Percentiles rank a stretch among this genome's conserved stretches.
Conservation (phyloP, 1,140 invertebrate genomes). For the Lordiphosa clarofinis region DNA sequence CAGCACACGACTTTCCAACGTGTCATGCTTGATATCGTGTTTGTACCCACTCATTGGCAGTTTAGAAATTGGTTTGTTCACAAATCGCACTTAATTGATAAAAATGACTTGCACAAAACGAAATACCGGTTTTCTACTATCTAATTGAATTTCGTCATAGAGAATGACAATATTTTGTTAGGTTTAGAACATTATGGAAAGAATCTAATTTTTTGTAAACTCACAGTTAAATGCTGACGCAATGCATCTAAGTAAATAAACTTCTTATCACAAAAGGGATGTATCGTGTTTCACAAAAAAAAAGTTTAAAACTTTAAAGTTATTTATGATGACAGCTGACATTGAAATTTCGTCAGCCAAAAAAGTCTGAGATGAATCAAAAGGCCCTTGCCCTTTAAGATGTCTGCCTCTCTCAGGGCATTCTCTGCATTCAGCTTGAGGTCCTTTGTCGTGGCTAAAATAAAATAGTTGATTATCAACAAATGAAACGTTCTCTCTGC, state of each 20-base stretch:
- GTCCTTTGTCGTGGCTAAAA: background rate
- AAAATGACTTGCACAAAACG: conserved; percentile 21
- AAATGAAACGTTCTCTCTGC: too few relatives aligned
- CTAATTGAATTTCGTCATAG: conserved; percentile 13
- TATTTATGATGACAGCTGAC: conserved; percentile 40
- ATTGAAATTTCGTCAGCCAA: conserved; percentile 51
- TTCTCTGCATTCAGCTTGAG: background rate
- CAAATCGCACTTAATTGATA: conserved; percentile 37
- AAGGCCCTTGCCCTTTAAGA: conserved; percentile 28
- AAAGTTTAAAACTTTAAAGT: conserved; percentile 33
- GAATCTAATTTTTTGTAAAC: background rate
- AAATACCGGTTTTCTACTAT: conserved; percentile 1
- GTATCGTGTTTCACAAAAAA: conserved; percentile 1
- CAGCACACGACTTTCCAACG: conserved; percentile 13
- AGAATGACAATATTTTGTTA: background rate
- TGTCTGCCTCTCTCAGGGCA: conserved; percentile 1
- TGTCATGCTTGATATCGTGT: conserved; percentile 1
- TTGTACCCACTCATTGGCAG: conserved; percentile 10
- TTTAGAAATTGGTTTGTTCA: conserved; percentile 12
- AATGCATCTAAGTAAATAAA: conserved; percentile 17
- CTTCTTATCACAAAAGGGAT: conserved; percentile 15
- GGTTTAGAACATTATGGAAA: conserved; percentile 6
- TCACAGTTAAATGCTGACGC: conserved; percentile 21
- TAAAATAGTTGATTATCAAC: too few relatives aligned
- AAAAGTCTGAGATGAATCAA: background rate